Conservation (phyloP, 2,113 vertebrate species). For the Spea bombifrons region DNA sequence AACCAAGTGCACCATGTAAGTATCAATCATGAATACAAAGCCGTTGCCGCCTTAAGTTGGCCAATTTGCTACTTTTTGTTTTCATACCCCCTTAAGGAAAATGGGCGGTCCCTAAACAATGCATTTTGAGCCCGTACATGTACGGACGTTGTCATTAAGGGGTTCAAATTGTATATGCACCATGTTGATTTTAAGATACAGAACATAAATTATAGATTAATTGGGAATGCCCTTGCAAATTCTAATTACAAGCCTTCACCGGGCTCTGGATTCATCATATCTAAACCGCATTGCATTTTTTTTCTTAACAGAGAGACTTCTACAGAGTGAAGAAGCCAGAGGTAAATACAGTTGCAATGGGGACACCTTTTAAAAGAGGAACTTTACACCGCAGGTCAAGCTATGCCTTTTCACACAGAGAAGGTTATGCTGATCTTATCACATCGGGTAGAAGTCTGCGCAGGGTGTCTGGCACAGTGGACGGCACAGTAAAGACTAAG, state of each 20-base stretch:
- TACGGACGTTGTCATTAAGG: no score
- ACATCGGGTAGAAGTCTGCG: slow-evolving; percentile 59
- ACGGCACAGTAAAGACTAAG: not conserved
- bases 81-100: no score
- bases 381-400: slow-evolving; percentile 65
- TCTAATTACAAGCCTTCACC: no score
- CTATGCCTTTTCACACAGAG: slow-evolving; percentile 78
- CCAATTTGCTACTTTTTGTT: no score
- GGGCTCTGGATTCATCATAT: no score
- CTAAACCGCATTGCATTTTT: not conserved
- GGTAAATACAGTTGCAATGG: slow-evolving; percentile 52
- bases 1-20: slow-evolving; percentile 64
- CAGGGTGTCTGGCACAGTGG: not conserved
- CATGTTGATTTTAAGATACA: no score
- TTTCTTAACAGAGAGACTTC: slow-evolving; percentile 47
- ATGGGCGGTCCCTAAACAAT: no score
- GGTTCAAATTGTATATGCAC: no score
- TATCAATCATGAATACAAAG: not conserved
- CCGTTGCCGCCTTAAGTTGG: no score
- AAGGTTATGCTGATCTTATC: slow-evolving; percentile 70
- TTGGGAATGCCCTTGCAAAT: no score
- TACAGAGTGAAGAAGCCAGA: not conserved
- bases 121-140: no score
- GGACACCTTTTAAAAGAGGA: slow-evolving; percentile 48
- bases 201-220: no score